phyloP scores from a whole-genome alignment of 2,888 invertebrate genomes.

The Hylaea fasciaria region DNA sequence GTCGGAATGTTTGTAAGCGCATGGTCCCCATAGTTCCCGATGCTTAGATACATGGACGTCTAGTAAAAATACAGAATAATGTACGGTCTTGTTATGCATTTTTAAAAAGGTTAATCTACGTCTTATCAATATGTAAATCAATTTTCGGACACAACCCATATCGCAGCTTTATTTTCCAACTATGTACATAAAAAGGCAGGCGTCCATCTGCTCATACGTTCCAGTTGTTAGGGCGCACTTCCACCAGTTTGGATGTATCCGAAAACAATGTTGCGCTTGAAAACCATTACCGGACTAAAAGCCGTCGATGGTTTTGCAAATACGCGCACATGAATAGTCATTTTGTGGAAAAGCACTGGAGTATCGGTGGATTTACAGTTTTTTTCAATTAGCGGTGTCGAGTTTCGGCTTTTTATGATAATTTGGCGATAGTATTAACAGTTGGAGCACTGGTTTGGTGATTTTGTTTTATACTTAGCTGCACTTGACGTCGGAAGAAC shows the following conservation, averaged over 20 bases:
- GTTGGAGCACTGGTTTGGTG: too few relatives aligned
- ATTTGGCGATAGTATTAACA: too few relatives aligned
- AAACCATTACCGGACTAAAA: slow-evolving; percentile 74
- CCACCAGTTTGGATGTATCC: slow-evolving; percentile 46
- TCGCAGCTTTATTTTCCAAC: background rate
- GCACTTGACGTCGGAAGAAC: too few relatives aligned
- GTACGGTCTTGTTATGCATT: too few relatives aligned
- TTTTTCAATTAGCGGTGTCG: slow-evolving; percentile 13
- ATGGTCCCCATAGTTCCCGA: too few relatives aligned
- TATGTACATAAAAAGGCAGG: background rate
- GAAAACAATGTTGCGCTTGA: slow-evolving; percentile 76
- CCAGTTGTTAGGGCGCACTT: slow-evolving; percentile 10
- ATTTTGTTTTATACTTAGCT: too few relatives aligned
- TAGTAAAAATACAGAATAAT: too few relatives aligned
- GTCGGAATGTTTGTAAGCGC: too few relatives aligned
- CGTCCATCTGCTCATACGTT: slow-evolving; percentile 32
- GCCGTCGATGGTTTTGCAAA: slow-evolving; percentile 66
- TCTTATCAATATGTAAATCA: too few relatives aligned
- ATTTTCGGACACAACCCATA: too few relatives aligned
- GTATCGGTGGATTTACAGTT: slow-evolving; percentile 11
- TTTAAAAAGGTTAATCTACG: too few relatives aligned
- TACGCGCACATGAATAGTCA: slow-evolving; percentile 51
- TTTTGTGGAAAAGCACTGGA: slow-evolving; percentile 6
- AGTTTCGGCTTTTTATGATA: background rate
- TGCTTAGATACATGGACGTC: too few relatives aligned